phyloP scores from a whole-genome alignment of 2,797 vertebrate species.

The Serranus cabrilla region DNA sequence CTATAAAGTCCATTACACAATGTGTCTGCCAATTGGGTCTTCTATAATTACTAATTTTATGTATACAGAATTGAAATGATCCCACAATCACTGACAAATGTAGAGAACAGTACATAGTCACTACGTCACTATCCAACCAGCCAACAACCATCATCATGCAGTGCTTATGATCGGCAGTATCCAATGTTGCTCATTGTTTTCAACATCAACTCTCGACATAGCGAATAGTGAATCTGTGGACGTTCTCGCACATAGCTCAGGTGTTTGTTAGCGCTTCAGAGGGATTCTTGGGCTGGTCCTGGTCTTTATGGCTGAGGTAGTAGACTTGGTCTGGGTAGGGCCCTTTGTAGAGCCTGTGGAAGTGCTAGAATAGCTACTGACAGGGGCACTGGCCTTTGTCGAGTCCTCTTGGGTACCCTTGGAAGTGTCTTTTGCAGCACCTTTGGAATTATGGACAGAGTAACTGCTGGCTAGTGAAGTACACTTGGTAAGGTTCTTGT shows the following conservation, averaged over 20 bases:
- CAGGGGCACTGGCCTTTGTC: constrained; percentile 1
- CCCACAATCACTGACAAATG: not conserved
- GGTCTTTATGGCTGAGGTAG: constrained; percentile 73
- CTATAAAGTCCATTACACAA: constrained; percentile 8
- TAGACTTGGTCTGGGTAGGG: constrained; percentile 89
- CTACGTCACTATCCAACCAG: not conserved
- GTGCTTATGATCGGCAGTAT: not conserved
- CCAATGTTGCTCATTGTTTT: not conserved
- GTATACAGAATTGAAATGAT: not conserved
- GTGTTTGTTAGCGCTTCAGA: constrained; percentile 50
- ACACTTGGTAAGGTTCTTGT: constrained; percentile 45
- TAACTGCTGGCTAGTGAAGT: constrained; percentile 47
- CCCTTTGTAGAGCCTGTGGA: constrained; percentile 85
- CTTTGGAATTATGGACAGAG: constrained; percentile 36
- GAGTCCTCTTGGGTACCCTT: constrained; percentile 19
- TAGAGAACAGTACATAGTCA: constrained; percentile 9
- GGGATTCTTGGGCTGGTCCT: constrained; percentile 66
- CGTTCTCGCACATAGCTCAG: not conserved
- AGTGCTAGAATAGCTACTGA: constrained; percentile 45
- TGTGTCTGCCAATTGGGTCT: not conserved
- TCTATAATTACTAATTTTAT: not conserved
- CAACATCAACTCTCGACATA: not conserved
- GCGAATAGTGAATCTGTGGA: not conserved
- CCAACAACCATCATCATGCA: constrained; percentile 6
- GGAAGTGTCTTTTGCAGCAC: constrained; percentile 48